phyloP scores from a whole-genome alignment of 2,113 vertebrate species.

The Picathartes gymnocephalus region DNA sequence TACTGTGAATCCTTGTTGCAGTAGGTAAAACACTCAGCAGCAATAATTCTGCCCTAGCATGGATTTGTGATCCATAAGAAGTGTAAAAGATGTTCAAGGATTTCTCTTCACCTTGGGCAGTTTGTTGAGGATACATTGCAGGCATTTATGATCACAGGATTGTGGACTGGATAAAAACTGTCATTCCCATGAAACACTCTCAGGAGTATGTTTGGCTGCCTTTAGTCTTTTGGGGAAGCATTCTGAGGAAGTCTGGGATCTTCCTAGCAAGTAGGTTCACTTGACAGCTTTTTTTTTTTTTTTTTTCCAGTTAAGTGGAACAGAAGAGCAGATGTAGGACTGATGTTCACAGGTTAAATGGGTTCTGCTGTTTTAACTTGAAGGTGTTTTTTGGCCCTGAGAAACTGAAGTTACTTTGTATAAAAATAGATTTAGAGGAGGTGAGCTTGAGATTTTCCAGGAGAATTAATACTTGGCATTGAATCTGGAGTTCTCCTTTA shows the following conservation, averaged over 20 bases:
- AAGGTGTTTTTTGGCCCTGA: background rate
- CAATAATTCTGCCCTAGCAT: background rate
- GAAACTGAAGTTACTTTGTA: background rate
- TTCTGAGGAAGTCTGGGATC: background rate
- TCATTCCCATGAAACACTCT: background rate
- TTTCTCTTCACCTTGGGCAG: background rate
- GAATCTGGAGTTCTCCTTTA: background rate
- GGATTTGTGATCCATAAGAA: background rate
- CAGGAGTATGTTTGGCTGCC: background rate
- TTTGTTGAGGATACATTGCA: background rate
- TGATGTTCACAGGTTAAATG: background rate
- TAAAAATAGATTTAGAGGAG: background rate
- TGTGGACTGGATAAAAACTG: background rate
- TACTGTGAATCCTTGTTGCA: background rate
- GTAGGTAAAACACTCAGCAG: background rate
- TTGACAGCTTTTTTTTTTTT: background rate
- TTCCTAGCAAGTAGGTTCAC: background rate
- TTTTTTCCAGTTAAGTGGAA: background rate
- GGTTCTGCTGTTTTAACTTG: background rate
- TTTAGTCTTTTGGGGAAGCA: background rate
- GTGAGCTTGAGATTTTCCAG: background rate
- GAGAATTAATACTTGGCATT: background rate
- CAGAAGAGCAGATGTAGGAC: fast-evolving
- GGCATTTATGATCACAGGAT: fast-evolving
- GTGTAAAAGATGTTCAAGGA: background rate